Evolutionary conservation across 2,113 vertebrate species (phyloP).

Genomic region (Pontoporia blainvillei): DNA sequence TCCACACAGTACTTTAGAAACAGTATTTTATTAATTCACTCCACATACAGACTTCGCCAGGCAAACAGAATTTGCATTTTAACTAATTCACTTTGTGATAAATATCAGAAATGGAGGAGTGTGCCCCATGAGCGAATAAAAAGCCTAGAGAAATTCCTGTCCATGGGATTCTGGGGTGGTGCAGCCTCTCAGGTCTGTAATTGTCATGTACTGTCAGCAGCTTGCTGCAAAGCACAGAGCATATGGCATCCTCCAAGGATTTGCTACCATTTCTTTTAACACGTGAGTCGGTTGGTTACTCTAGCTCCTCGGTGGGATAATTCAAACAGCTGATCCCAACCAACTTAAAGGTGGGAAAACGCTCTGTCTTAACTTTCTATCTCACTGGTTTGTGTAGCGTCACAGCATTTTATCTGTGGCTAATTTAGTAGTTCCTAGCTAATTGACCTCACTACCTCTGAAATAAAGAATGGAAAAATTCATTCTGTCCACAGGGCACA

Average conservation of each 20-base stretch:
- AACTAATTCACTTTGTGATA: conserved; percentile 68
- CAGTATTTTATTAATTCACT: conserved; percentile 28
- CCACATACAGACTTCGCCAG: conserved; percentile 2
- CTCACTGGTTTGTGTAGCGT: conserved; percentile 53
- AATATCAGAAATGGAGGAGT: conserved; percentile 60
- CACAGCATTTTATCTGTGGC: conserved; percentile 47
- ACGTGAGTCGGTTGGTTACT: conserved; percentile 79
- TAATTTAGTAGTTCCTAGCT: conserved; percentile 55
- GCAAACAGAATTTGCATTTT: conserved; percentile 56
- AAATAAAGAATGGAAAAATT: conserved; percentile 33
- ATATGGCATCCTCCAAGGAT: conserved; percentile 82
- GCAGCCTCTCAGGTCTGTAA: conserved; percentile 67
- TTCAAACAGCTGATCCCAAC: conserved; percentile 80
- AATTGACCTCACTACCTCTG: not conserved
- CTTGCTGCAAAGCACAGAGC: conserved; percentile 73
- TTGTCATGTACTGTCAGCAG: conserved; percentile 59
- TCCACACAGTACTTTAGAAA: not conserved
- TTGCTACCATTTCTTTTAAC: conserved; percentile 70
- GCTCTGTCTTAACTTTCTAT: conserved; percentile 74
- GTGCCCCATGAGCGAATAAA: conserved; percentile 52
- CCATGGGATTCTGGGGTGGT: conserved; percentile 75
- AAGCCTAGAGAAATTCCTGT: conserved; percentile 71
- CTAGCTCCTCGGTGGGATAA: conserved; percentile 75
- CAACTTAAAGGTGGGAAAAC: conserved; percentile 73
- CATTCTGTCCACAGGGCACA: not conserved